phyloP scores from a whole-genome alignment of 2,113 vertebrate genomes.

The Antechinus flavipes region DNA sequence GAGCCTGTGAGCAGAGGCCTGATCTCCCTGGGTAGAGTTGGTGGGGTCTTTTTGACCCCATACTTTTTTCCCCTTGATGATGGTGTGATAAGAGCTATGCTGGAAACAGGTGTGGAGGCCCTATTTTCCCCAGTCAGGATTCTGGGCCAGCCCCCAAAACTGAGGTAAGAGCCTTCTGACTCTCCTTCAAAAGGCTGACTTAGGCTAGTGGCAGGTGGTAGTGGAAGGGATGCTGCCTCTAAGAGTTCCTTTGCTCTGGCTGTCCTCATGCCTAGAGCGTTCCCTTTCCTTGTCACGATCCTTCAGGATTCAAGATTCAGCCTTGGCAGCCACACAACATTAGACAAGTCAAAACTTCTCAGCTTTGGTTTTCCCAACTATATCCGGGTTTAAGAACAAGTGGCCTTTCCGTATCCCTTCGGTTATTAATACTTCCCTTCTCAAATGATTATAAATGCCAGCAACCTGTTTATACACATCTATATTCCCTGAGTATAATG shows the following conservation, averaged over 20 bases:
- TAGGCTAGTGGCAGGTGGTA: not conserved
- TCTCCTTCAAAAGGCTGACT: not conserved
- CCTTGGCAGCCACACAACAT: not conserved
- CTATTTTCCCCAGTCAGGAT: not conserved
- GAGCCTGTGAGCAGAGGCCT: not conserved
- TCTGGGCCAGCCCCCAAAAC: not conserved
- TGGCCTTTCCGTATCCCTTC: not conserved
- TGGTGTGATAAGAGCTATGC: not conserved
- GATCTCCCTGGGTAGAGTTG: not conserved
- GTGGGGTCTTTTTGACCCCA: not conserved
- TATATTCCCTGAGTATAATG: not conserved
- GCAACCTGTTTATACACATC: not conserved
- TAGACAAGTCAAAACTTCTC: not conserved
- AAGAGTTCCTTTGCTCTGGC: not conserved
- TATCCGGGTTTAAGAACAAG: not conserved
- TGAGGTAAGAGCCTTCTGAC: not conserved
- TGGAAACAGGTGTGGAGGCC: not conserved
- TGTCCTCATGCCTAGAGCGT: not conserved
- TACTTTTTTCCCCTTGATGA: not conserved
- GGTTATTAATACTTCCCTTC: not conserved
- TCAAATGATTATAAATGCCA: not conserved
- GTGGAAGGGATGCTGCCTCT: not conserved
- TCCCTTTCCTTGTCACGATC: not conserved
- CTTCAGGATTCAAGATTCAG: not conserved
- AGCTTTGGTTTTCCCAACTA: not conserved